A percentile compares a stretch with the other conserved stretches of the same genome.
phyloP scores from a whole-genome alignment of 2,888 invertebrate species.

The Dolomedes plantarius region DNA sequence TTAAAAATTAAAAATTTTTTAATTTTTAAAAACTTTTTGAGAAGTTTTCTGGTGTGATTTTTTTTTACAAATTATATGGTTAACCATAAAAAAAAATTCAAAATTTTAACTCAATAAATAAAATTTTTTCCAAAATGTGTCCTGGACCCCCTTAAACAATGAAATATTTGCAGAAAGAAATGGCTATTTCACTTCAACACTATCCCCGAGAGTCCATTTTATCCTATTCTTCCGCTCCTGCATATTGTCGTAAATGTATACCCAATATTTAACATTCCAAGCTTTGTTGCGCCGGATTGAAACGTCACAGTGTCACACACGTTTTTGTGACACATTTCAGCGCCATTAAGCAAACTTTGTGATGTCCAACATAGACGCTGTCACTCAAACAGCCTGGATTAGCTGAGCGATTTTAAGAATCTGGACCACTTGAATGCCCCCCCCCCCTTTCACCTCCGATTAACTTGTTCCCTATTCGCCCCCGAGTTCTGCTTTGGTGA shows the following conservation, averaged over 20 bases:
- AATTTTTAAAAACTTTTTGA: too few species aligned
- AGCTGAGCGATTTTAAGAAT: constrained; percentile 38
- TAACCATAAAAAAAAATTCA: too few species aligned
- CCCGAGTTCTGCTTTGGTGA: constrained; percentile 16
- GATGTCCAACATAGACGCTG: constrained; percentile 55
- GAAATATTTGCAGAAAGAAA: too few species aligned
- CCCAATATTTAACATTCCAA: constrained; percentile 12
- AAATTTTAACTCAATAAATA: too few species aligned
- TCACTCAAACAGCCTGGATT: constrained; percentile 60
- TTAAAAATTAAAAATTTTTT: too few species aligned
- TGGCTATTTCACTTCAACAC: too few species aligned
- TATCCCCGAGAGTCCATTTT: too few species aligned
- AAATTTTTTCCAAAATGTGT: too few species aligned
- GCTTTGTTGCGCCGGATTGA: constrained; percentile 6
- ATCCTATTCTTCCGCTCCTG: too few species aligned
- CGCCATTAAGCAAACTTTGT: constrained; percentile 56
- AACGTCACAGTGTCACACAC: constrained; percentile 26
- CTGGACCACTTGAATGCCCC: constrained; percentile 46
- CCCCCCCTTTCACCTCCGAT: constrained; percentile 69
- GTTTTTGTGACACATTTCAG: constrained; percentile 17
- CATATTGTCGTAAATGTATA: not conserved
- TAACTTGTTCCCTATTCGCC: constrained; percentile 61
- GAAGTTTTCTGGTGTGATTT: too few species aligned
- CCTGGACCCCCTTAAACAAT: too few species aligned
- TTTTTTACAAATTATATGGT: too few species aligned